Base-by-base conservation (phyloP, 2,797 vertebrate genomes). In the Melopsittacus undulatus region DNA sequence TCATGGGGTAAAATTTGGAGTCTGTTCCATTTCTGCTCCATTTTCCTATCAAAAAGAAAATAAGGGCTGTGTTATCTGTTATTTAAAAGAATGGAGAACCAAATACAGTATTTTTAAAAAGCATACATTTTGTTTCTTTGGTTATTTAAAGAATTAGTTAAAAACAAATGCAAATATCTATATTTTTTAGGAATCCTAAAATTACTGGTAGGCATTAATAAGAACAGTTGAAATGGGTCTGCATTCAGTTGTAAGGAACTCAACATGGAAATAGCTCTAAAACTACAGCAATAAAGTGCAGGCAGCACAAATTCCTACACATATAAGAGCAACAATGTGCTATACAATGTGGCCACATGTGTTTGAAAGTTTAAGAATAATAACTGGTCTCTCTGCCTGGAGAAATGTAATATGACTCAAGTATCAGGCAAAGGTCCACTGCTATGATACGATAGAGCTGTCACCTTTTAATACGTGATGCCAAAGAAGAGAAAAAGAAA, bases 381-480 rank as follows among this genome's bases (percentile, higher is more conserved):
- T 30, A 86, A 75, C 49, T 90, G 20, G 21, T 63, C 27, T 72
- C 56, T 86, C 56, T 91, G 64, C 43, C 77, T 74, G 51, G 40
- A 86, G 76, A 86, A 83, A 76, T n/a, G 23, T 9, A 19, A 12
- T 40, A 46, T 82, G 83, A 94, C 30, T 91, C 92, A 74, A 83
- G 18, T 70, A 61, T 52, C 63, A 88, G 43, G 54, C 30, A 84
- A 67, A 57, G 40, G 51, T 78, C 94, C 5, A 6, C 49, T 92
- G 86, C 74, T 87, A 10, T 36, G 91, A 45, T 85, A 70, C 22
- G 49, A 79, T 79, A 56, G 70, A 84, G n/a, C 67, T 90, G 63
- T 83, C 91, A 91, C 51, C 67, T 92, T 92, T 61, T 70, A 49
- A 78, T 75, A 64, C 13, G 46, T 54, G 70, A 76, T 73, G 48